A percentile compares a stretch with the other conserved stretches of the same genome.
Evolutionary conservation across 2,113 vertebrate species (phyloP).

Genomic region (Mola mola): DNA sequence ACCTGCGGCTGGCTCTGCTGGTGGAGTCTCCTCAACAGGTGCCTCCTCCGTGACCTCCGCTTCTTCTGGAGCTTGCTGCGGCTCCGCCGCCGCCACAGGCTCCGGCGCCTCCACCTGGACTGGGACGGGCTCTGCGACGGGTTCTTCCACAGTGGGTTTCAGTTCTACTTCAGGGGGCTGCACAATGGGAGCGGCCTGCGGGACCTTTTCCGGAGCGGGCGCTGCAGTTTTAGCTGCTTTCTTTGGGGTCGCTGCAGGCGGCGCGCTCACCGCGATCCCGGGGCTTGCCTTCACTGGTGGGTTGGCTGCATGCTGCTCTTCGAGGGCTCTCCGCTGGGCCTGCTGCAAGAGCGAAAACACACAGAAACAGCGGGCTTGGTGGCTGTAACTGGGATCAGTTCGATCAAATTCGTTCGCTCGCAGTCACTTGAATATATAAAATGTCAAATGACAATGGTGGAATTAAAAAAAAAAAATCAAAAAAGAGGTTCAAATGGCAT

Average conservation of each 20-base stretch:
- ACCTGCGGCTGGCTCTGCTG: conserved; percentile 13
- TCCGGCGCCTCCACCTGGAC: conserved; percentile 12
- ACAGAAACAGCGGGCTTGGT: too few relatives aligned
- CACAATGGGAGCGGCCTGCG: conserved; percentile 31
- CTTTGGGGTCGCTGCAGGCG: conserved; percentile 48
- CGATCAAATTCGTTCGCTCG: too few relatives aligned
- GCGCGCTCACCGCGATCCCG: conserved; percentile 52
- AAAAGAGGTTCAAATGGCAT: too few relatives aligned
- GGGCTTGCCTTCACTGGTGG: conserved; percentile 55
- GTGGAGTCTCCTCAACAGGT: conserved; percentile 10
- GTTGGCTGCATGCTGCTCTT: conserved; percentile 63
- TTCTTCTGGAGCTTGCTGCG: conserved; percentile 29
- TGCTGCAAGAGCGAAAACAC: conserved; percentile 57
- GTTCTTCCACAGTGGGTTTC: conserved; percentile 35
- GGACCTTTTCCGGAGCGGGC: conserved; percentile 22
- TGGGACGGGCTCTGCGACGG: conserved; percentile 28
- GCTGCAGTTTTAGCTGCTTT: conserved; percentile 20
- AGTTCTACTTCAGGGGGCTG: conserved; percentile 36
- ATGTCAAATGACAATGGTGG: too few relatives aligned
- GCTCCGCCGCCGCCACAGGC: conserved; percentile 14
- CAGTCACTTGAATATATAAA: too few relatives aligned
- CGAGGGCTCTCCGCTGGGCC: conserved; percentile 66
- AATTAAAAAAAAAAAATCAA: neutral
- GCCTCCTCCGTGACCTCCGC: conserved; percentile 9
- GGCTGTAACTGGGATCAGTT: too few relatives aligned